Percentiles rank a stretch among this genome's conserved stretches.
Conservation (phyloP, 2,113 vertebrate genomes). For the Oncorhynchus masou region DNA sequence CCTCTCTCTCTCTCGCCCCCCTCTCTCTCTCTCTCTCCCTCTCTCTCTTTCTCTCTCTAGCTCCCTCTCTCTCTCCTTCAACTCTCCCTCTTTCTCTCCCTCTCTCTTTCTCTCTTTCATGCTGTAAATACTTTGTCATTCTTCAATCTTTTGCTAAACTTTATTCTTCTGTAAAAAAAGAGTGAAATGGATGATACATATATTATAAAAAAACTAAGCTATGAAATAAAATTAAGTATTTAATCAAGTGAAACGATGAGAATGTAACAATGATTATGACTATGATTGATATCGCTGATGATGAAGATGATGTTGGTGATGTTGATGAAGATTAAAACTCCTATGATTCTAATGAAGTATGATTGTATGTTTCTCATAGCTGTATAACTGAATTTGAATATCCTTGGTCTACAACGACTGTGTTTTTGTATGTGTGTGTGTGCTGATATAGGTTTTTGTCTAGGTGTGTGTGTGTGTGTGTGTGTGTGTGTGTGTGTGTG, state of each 20-base stretch:
- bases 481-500: neutral
- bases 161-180: slow-evolving; percentile 67
- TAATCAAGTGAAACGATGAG: slow-evolving; percentile 44
- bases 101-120: slow-evolving; percentile 63
- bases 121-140: slow-evolving; percentile 64
- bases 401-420: neutral
- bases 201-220: slow-evolving; percentile 52
- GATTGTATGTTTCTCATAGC: neutral
- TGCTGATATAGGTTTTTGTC: neutral
- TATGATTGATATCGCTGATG: slow-evolving; percentile 25
- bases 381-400: neutral
- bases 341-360: slow-evolving; percentile 52
- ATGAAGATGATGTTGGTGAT: slow-evolving; percentile 35
- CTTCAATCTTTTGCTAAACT: slow-evolving; percentile 53
- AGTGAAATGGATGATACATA: slow-evolving; percentile 61
- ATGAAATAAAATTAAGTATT: slow-evolving; percentile 32
- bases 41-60: neutral
- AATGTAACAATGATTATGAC: slow-evolving; percentile 43
- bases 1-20: neutral
- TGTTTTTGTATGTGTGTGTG: neutral
- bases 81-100: slow-evolving; percentile 48
- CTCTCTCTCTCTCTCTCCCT: neutral
- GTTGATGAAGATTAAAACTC: slow-evolving; percentile 56
- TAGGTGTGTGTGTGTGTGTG: neutral
- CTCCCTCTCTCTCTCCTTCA: slow-evolving; percentile 36